Percentiles rank a stretch among this genome's conserved stretches.
These are phyloP conservation scores for Procambarus virginalis DNA, from an alignment of 1,140 invertebrate species.

Conservation along the genomic window DNA sequence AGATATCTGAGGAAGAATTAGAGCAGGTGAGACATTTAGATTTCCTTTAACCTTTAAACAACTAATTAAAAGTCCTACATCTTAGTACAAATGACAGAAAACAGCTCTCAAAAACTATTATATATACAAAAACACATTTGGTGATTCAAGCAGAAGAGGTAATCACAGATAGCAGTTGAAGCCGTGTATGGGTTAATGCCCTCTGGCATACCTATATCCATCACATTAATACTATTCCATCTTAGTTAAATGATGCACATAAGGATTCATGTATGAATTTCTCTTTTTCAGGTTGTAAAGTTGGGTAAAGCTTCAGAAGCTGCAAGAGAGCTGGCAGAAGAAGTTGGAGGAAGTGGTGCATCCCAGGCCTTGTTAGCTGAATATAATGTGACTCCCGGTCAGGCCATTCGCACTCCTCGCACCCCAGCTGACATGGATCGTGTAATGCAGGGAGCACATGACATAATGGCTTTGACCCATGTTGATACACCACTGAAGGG, in stretches of 20 bases:
- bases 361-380: constrained; percentile 93
- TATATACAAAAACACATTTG: too few species aligned
- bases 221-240: too few species aligned
- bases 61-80: too few species aligned
- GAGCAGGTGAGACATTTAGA: constrained; percentile 76
- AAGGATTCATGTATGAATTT: too few species aligned
- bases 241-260: too few species aligned
- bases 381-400: constrained; percentile 88
- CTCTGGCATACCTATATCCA: too few species aligned
- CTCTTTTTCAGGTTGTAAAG: constrained; percentile 89
- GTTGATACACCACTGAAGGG: constrained; percentile 98
- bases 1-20: constrained; percentile 90
- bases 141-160: too few species aligned
- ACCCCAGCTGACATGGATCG: constrained; percentile 82
- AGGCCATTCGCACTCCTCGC: constrained; percentile 85
- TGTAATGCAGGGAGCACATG: constrained; percentile 95
- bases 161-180: too few species aligned
- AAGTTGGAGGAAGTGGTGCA: constrained; percentile 83
- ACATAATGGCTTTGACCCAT: constrained; percentile 97
- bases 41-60: neutral
- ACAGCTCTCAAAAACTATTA: too few species aligned
- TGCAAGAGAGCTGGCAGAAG: constrained; percentile 92
- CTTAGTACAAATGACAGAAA: too few species aligned
- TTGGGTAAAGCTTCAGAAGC: constrained; percentile 95
- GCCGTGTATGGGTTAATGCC: too few species aligned